These are phyloP conservation scores for Trichopria drosophilae DNA, from an alignment of 2,888 invertebrate genomes.

Conservation along the genomic window DNA sequence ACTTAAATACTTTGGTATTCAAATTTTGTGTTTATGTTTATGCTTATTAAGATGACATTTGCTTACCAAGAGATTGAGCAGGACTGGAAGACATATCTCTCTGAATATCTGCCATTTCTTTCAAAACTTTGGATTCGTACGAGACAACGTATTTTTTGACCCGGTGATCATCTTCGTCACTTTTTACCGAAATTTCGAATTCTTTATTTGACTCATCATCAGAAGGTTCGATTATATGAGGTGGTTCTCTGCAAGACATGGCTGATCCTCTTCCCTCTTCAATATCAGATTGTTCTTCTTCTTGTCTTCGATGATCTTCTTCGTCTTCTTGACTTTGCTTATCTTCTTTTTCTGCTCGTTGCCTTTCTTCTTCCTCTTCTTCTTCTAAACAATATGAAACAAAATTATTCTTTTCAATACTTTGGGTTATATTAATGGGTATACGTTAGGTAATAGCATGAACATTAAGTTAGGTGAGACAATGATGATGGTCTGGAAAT, in stretches of 20 bases:
- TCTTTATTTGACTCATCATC: conserved; percentile 49
- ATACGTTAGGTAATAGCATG: too few relatives aligned
- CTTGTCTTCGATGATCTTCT: conserved; percentile 30
- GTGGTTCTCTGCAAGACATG: conserved; percentile 34
- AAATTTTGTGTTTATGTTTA: conserved; percentile 9
- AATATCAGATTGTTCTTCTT: conserved; percentile 30
- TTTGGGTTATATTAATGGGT: background rate
- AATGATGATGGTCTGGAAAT: too few relatives aligned
- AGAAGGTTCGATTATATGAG: conserved; percentile 42
- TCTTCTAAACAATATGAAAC: background rate
- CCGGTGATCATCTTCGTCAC: conserved; percentile 45
- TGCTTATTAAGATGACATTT: background rate
- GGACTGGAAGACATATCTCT: conserved; percentile 46
- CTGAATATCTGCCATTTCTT: conserved; percentile 28
- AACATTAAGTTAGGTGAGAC: too few relatives aligned
- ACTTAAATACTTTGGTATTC: too few relatives aligned
- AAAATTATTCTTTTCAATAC: background rate
- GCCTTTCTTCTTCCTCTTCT: conserved; percentile 9
- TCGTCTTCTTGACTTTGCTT: conserved; percentile 27
- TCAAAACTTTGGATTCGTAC: conserved; percentile 52
- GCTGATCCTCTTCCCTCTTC: conserved; percentile 34
- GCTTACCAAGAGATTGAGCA: conserved; percentile 49
- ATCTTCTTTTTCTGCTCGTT: conserved; percentile 34
- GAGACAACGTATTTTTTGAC: conserved; percentile 55
- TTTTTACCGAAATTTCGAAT: conserved; percentile 49